Evolutionary conservation across 1,140 invertebrate genomes (phyloP).

Genomic region (Neuroterus valhalla): DNA sequence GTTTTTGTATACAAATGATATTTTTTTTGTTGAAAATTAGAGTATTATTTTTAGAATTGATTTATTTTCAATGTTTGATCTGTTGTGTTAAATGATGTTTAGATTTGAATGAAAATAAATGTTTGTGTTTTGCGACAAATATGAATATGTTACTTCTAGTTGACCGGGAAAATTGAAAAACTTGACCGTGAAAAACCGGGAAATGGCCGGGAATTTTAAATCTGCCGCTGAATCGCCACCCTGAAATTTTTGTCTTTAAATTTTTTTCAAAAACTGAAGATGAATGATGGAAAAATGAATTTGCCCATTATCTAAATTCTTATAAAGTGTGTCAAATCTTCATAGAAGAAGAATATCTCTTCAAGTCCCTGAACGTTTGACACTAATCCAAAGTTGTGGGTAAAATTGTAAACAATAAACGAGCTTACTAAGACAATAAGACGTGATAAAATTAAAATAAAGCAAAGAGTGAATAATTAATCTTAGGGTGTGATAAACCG

Average conservation of each 20-base stretch:
- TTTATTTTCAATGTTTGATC: no score
- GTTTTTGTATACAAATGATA: no score
- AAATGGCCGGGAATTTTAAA: no score
- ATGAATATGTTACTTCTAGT: no score
- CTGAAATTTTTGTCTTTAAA: background rate
- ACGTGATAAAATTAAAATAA: background rate
- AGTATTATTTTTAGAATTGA: background rate
- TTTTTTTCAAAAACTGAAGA: background rate
- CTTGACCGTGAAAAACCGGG: no score
- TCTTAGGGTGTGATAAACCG: background rate
- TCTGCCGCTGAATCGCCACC: no score
- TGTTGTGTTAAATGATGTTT: no score
- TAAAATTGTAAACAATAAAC: background rate
- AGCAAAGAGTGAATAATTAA: background rate
- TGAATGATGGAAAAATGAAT: background rate
- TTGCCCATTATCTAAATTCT: background rate
- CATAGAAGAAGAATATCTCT: background rate
- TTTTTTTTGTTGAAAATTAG: background rate
- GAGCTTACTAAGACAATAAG: background rate
- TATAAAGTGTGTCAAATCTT: constrained; percentile 3
- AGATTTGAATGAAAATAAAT: no score
- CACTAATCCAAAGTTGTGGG: background rate
- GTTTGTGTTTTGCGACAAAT: no score
- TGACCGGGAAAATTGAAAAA: no score
- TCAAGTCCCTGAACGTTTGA: background rate